phyloP scores from a whole-genome alignment of 2,797 vertebrate species.

The Sebastes iracundus region DNA sequence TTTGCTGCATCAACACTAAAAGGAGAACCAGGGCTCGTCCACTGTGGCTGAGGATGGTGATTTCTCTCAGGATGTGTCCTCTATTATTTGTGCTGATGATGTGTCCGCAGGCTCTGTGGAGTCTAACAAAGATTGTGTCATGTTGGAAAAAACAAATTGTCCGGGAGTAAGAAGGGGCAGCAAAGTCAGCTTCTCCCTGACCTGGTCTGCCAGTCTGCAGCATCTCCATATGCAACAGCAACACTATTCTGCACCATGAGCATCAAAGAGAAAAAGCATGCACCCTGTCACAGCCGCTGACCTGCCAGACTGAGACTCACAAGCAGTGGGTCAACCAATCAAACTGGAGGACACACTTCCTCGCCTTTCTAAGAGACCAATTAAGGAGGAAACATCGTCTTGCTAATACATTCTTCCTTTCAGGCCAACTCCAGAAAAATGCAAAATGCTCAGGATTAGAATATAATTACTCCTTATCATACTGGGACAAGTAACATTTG shows the following conservation, averaged over 20 bases:
- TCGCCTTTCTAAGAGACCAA: conserved; percentile 24
- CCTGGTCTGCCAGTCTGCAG: conserved; percentile 26
- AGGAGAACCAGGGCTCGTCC: not conserved
- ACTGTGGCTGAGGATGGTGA: conserved; percentile 1
- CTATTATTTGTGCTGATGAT: conserved; percentile 43
- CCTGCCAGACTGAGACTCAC: conserved; percentile 8
- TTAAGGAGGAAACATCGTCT: conserved; percentile 24
- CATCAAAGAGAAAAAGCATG: conserved; percentile 27
- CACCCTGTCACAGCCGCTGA: conserved; percentile 7
- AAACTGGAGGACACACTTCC: conserved; percentile 4
- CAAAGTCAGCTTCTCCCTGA: conserved; percentile 40
- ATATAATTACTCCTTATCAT: not conserved
- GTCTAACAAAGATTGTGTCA: conserved; percentile 27
- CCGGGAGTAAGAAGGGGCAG: conserved; percentile 31
- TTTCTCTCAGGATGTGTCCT: conserved; percentile 42
- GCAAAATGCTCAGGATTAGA: not conserved
- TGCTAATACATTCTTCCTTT: not conserved
- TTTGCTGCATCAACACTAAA: not conserved
- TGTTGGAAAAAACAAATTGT: conserved; percentile 18
- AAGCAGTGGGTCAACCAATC: conserved; percentile 29
- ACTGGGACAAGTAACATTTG: not conserved
- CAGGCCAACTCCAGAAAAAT: not conserved
- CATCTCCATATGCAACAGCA: conserved; percentile 33
- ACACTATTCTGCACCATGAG: not conserved
- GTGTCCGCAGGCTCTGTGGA: conserved; percentile 32